Evolutionary conservation across 1,140 invertebrate species (phyloP), one percentile per base, ranked within the genome.

Genomic region (Rhynchophorus ferrugineus): DNA sequence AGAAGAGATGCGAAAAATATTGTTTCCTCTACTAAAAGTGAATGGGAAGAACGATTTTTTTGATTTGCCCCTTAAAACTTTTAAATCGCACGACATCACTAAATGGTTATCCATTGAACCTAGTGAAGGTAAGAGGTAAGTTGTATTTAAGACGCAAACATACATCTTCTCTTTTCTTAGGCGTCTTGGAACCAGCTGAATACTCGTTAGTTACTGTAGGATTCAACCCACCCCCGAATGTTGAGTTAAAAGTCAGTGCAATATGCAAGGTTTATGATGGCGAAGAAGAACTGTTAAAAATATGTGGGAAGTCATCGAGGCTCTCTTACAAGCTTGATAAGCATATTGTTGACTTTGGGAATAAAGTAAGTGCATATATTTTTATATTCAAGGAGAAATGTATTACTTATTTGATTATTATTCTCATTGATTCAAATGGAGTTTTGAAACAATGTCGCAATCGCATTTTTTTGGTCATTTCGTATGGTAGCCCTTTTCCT

Each of bases 251-350:
- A 8, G 67, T 56, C 2, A 50, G 51, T 3, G 59, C 63, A 3
- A 19, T 65, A 33, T 75, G 71, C 49, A 53, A 67, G 29, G 58
- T 75, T 13, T 8, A 59, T n/a, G 62, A 65, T 1, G 75, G 75
- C 3, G 62, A 65, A 6, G 44, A 65, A 6, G 61, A 72, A 54
- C 13, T 45, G 0, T 24, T 76, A 2, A 44, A 49, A 3, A 46
- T 76, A 1, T 43, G 24, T 1, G 74, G 69, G 2, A 62, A 44
- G 21, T 64, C 69, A 1, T 67, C 69, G 11, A 44, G 58, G 16
- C 57, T 74, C 9, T 49, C 36, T 34, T 76, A 68, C 44, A 43
- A 54, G 2, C 38, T 76, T 1, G 56, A 70, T 38, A 67, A 51
- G 6, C 51, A 50, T 8, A 6, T 38, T 2, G 63, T 75, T 6